Base-by-base conservation (phyloP, 2,888 invertebrate genomes). In the Andrena camellia region DNA sequence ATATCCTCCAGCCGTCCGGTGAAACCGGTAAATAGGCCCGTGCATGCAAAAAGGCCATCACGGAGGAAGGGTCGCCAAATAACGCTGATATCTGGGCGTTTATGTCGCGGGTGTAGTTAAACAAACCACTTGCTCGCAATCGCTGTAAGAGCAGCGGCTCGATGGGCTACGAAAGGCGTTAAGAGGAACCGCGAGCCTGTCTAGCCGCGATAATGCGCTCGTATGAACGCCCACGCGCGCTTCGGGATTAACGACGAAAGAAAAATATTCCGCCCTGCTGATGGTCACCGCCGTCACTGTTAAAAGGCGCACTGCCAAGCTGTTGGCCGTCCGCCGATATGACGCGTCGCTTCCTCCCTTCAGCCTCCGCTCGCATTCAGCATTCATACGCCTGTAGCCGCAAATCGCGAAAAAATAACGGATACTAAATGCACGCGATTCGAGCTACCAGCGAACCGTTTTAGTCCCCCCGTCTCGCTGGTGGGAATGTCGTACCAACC, bases 51-150 rank as follows among this genome's bases (percentile, higher is more conserved):
- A 73, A 83, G 63, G 50, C 66, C 17, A 48, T 64, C 66, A 52
- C 23, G 20, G 54, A 66, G 50, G 54, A 62, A 57, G 52, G 26
- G 48, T 7, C n/a, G 42, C 35, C 78, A 70, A 68, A 54, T 64
- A 33, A 62, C 64, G 48, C 42, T 71, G 90, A 91, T 92, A 92
- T 91, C 92, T 90, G 86, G 75, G 88, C 91, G 90, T 90, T 92
- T 92, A 90, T 84, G 86, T 72, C 80, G 81, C 83, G 84, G 86
- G 87, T 81, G 86, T 90, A 91, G 91, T 92, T 90, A 83, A 90
- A 91, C 91, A 91, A 90, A 91, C 91, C 92, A 88, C 91, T 90
- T 87, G 85, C 86, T 86, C 83, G 86, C 86, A 91, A 90, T 90
- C 90, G 88, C 86, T 90, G 88, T 90, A 90, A 90, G 88, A 90